phyloP scores from a whole-genome alignment of 2,797 vertebrate genomes.

The Poecilia wingei region DNA sequence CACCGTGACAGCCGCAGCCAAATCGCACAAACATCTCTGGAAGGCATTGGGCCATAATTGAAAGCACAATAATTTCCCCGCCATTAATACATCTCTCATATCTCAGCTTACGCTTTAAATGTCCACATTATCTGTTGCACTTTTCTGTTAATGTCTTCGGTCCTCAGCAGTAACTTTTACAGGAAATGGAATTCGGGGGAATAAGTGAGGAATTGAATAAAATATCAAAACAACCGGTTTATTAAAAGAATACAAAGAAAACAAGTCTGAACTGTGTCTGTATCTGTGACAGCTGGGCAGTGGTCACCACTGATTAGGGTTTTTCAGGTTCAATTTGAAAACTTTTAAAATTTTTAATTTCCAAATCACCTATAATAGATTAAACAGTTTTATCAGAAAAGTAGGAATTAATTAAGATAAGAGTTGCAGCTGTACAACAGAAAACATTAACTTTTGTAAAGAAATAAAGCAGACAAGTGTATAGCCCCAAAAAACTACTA shows the following conservation, averaged over 20 bases:
- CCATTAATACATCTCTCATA: conserved; percentile 98
- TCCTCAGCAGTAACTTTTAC: conserved; percentile 89
- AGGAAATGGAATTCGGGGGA: conserved; percentile 30
- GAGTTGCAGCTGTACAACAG: background rate
- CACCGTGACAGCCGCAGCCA: conserved; percentile 81
- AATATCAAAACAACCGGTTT: conserved; percentile 77
- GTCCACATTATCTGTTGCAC: conserved; percentile 91
- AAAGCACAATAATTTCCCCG: conserved; percentile 94
- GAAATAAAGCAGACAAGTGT: background rate
- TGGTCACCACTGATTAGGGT: background rate
- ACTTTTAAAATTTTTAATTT: background rate
- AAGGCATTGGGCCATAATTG: conserved; percentile 96
- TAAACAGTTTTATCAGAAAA: background rate
- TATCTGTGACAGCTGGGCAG: background rate
- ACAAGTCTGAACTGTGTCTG: background rate
- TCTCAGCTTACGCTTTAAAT: conserved; percentile 92
- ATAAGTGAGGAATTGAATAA: conserved; percentile 17
- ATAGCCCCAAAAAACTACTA: background rate
- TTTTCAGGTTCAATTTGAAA: background rate
- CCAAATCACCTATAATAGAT: background rate
- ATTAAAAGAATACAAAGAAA: conserved; percentile 1
- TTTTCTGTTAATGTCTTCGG: conserved; percentile 85
- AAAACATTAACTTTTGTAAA: background rate
- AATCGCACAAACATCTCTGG: conserved; percentile 94
- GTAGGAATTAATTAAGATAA: background rate